Evolutionary conservation across 2,113 vertebrate species (phyloP).

Genomic region (Hydrochoerus hydrochaeris): DNA sequence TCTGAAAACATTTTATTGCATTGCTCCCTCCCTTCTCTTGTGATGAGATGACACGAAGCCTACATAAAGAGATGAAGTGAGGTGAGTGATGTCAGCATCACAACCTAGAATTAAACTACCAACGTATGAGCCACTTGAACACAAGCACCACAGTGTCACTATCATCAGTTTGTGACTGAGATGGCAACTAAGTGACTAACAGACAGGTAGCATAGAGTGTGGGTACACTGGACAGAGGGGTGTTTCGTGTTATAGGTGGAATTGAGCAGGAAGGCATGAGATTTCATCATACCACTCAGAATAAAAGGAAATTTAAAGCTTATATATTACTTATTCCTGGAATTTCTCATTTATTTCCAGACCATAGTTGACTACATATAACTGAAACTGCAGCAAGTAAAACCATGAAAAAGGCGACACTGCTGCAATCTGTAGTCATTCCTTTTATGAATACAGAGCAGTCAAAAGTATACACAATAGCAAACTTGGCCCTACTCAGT

Average conservation of each 20-base stretch:
- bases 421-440: not conserved
- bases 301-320: not conserved
- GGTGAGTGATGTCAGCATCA: not conserved
- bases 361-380: not conserved
- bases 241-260: not conserved
- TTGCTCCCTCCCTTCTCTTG: not conserved
- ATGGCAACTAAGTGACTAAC: not conserved
- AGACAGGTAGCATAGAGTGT: not conserved
- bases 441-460: slow-evolving; percentile 39
- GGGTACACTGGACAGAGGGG: not conserved
- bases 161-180: not conserved
- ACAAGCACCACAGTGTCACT: not conserved
- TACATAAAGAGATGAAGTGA: not conserved
- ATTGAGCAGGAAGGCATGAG: not conserved
- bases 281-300: not conserved
- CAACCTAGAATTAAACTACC: not conserved
- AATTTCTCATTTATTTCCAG: not conserved
- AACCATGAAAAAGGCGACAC: not conserved
- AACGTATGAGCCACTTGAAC: not conserved
- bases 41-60: not conserved
- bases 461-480: not conserved
- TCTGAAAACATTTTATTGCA: not conserved
- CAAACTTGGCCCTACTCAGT: not conserved
- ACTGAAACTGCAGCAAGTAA: not conserved
- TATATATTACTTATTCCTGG: not conserved